Base-by-base conservation (phyloP, 2,113 vertebrate genomes). In the Bagarius yarrelli region DNA sequence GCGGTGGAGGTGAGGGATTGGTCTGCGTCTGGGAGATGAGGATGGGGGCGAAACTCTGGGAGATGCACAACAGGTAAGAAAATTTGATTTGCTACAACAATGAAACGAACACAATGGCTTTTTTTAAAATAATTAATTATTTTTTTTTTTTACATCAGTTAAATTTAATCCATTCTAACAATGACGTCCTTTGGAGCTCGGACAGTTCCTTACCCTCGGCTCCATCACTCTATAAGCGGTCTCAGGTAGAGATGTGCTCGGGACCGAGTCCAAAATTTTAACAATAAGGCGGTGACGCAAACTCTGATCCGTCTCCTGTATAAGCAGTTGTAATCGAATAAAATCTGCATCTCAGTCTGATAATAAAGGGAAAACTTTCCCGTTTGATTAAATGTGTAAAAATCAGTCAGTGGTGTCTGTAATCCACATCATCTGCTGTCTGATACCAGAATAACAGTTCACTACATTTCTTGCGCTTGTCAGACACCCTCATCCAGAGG, bases 1-100 rank as follows among this genome's bases (percentile, higher is more conserved):
- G 96, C 0, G 97, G 97, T 0, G 98, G 97, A 3, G 91, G 91
- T 1, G 97, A 98, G 47, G 97, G 98, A 3, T 82, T 99, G 89
- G 91, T 97, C 69, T 96, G 95, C 0, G 95, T 98, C 61, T 98
- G 98, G 97, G 98, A 99, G 84, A 95, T 94, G 75, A 93, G 96
- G 74, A 97, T 94, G 94, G 93, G 88, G 83, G 90, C 93, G 4
- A 99, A 98, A 34, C 93, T 99, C 36, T 98, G 98, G 96, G 97
- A 99, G 89, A 98, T 95, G 88, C 95, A 98, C 30, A 95, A 97
- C 90, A 95, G 96, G 97, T 98, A 67, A 83, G 34, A 50, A 25
- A 25, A 67, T 36, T 21, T 9, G 21, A 34, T 44, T 40, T 53
- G 15, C 34, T 27, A 3, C 52, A 59, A 63, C 3, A 40, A 40